A percentile compares a stretch with the other conserved stretches of the same genome.
phyloP scores from a whole-genome alignment of 1,140 invertebrate genomes.

The Apis dorsata region DNA sequence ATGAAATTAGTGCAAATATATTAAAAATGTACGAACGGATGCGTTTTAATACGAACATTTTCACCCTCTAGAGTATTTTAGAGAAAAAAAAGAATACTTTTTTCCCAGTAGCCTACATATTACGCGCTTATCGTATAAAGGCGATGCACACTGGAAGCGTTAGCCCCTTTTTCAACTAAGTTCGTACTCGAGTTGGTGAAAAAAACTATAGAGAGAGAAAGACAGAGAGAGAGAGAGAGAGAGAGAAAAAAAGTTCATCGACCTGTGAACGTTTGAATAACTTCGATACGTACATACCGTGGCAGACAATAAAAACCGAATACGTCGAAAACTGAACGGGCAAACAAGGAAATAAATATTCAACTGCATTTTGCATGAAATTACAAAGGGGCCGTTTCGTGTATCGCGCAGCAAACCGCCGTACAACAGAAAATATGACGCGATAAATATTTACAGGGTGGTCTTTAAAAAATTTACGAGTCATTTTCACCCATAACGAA shows the following conservation, averaged over 20 bases:
- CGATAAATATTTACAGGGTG: constrained; percentile 36
- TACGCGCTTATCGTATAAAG: neutral
- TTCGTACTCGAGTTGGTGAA: neutral
- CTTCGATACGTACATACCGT: constrained; percentile 3
- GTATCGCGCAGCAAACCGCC: neutral
- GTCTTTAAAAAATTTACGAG: constrained; percentile 28
- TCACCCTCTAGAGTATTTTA: neutral
- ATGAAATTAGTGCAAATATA: no score
- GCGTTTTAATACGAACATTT: neutral
- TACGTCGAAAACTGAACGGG: constrained; percentile 23
- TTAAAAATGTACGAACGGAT: no score
- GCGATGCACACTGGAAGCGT: neutral
- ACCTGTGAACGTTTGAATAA: constrained; percentile 24
- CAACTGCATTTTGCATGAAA: constrained; percentile 37
- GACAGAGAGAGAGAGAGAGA: no score
- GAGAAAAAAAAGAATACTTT: neutral
- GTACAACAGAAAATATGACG: constrained; percentile 30
- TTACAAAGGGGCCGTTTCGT: constrained; percentile 17
- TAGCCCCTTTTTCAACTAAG: neutral
- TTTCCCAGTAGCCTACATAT: neutral
- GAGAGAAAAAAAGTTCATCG: neutral
- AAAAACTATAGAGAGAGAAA: neutral
- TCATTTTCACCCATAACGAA: constrained; percentile 21
- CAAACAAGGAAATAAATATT: constrained; percentile 36
- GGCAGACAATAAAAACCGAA: neutral